Conservation (phyloP, 2,888 invertebrate genomes). For the Rhaphigaster nebulosa region DNA sequence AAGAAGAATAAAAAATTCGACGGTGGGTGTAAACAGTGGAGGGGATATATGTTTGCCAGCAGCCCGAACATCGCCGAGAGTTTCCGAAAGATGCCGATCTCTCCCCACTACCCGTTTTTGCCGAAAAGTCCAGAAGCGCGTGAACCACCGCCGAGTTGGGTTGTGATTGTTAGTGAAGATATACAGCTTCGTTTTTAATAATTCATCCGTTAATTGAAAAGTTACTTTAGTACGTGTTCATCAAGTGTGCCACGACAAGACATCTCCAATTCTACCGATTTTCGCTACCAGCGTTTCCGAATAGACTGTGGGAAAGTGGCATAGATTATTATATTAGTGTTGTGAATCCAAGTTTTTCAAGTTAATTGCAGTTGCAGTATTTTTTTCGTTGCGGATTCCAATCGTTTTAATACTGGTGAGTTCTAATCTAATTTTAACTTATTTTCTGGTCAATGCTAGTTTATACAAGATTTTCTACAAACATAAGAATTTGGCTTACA, state of each 20-base stretch:
- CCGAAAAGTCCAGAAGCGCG: not conserved
- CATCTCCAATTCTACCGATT: not conserved
- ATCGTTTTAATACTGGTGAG: not conserved
- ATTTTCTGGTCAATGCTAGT: not conserved
- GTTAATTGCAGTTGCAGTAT: not conserved
- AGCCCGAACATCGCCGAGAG: not conserved
- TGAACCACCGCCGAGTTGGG: not conserved
- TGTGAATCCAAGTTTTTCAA: constrained; percentile 8
- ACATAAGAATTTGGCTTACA: not conserved
- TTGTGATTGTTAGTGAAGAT: not conserved
- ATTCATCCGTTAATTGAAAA: not conserved
- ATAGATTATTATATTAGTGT: not conserved
- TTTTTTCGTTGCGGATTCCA: not conserved
- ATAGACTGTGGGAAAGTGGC: constrained; percentile 5
- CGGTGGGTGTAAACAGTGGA: constrained; percentile 35
- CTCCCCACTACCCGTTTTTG: not conserved
- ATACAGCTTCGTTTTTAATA: not conserved
- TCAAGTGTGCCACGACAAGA: not conserved
- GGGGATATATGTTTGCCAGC: not conserved
- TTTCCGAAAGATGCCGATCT: not conserved
- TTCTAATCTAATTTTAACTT: not conserved
- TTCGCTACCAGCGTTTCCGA: not conserved
- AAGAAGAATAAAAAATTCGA: not conserved
- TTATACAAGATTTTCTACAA: not conserved
- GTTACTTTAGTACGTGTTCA: not conserved